Evolutionary conservation across 2,113 vertebrate species (phyloP), one percentile per base, ranked within the genome.

Genomic region (Centropus bengalensis): DNA sequence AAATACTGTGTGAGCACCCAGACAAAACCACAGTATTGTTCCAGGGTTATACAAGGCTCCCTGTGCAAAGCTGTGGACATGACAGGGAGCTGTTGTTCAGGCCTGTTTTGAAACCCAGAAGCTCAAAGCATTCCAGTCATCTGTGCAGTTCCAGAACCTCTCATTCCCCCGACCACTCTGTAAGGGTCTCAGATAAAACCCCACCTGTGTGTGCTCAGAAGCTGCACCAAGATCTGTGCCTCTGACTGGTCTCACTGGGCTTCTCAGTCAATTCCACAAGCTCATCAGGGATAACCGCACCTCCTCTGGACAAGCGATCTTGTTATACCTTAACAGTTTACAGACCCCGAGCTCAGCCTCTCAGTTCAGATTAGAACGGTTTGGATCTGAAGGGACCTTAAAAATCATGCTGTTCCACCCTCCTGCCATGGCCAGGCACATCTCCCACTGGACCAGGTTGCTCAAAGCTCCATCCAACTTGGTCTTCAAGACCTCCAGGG

Each of bases 161-260:
- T 4, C 55, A 42, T 54, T 40, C 32, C 6, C 28, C 32, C 6
- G 7, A 19, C 7, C 2, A 11, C 42, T n/a, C 26, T 1, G 14
- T 10, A 14, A 28, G 23, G 60, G 20, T 12, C 38, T 2, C 4
- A 54, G 40, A 68, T 49, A 8, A 69, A 33, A 51, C 7, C 5
- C 56, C 9, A 6, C 2, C 19, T 4, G 11, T 1, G 5, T 1
- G 2, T 1, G 3, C 28, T 36, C 56, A 38, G 51, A 5, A 3
- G 27, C 51, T 68, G 45, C 10, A 27, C 18, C 4, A 0, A 81
- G 47, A 60, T 28, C 86, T 6, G 12, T 83, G 33, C 70, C 76
- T 82, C 76, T 67, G 10, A 51, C 8, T 44, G 85, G 32, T 52
- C 62, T 59, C 8, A 0, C 22, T 14, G 62, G 55, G 38, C n/a